These are phyloP conservation scores for Intellagama lesueurii DNA, from an alignment of 2,797 vertebrate species.

Conservation along the genomic window DNA sequence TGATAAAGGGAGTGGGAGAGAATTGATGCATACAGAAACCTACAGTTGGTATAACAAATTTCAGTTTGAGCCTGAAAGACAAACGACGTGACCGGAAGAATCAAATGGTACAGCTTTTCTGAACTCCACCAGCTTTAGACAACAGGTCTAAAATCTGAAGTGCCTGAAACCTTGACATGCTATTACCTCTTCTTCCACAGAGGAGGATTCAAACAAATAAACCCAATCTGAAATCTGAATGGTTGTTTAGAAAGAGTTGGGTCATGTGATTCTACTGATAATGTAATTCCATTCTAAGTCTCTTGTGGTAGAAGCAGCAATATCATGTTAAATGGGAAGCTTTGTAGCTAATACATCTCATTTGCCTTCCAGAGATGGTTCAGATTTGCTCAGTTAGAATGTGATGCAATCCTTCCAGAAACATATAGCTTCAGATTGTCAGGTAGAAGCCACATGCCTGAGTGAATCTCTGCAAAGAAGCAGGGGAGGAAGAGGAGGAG, in stretches of 20 bases:
- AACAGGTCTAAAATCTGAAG: background rate
- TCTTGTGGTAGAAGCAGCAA: background rate
- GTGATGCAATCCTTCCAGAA: background rate
- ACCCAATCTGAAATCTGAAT: background rate
- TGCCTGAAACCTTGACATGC: background rate
- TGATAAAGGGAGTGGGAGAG: background rate
- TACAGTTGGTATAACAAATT: background rate
- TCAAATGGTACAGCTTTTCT: background rate
- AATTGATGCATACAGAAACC: background rate
- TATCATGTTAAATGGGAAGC: background rate
- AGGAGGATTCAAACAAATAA: background rate
- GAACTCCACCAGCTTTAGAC: background rate
- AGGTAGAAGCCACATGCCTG: background rate
- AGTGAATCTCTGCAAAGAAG: background rate
- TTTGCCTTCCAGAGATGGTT: background rate
- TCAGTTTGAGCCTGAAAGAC: background rate
- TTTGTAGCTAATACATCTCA: too few species aligned
- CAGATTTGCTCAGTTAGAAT: background rate
- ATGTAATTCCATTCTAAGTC: background rate
- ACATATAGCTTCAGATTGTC: background rate
- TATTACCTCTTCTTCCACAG: too few species aligned
- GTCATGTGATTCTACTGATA: background rate
- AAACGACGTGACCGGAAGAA: background rate
- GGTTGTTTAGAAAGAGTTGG: background rate
- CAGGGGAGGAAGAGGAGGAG: too few species aligned